phyloP scores from a whole-genome alignment of 2,888 invertebrate genomes.

The Heliothis peltigera region DNA sequence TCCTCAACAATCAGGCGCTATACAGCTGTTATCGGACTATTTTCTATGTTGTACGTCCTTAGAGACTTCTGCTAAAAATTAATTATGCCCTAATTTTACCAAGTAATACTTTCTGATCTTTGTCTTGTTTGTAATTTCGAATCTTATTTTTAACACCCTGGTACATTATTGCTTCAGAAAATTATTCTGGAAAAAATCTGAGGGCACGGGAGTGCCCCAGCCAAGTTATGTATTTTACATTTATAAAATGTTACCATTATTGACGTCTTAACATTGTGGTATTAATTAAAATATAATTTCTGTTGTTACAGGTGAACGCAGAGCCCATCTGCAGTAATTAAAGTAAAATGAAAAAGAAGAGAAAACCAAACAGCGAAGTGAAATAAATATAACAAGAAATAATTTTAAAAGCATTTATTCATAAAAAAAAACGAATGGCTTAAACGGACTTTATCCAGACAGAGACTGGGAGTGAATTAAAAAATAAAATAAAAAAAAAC shows the following conservation, averaged over 20 bases:
- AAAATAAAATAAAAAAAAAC: constrained; percentile 58
- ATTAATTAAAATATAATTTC: constrained; percentile 24
- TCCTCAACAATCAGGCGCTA: too few relatives aligned
- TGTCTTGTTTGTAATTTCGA: too few relatives aligned
- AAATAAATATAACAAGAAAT: constrained; percentile 35
- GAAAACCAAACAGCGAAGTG: constrained; percentile 73
- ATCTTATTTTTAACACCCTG: too few relatives aligned
- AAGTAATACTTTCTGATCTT: too few relatives aligned
- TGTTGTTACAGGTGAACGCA: constrained; percentile 76
- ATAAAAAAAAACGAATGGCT: constrained; percentile 58
- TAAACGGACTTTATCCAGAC: constrained; percentile 73
- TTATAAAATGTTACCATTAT: background rate
- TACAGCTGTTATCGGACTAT: too few relatives aligned
- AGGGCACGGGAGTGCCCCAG: too few relatives aligned
- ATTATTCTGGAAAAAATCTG: too few relatives aligned
- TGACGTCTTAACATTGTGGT: background rate
- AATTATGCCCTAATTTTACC: too few relatives aligned
- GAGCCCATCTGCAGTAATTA: constrained; percentile 32
- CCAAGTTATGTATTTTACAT: too few relatives aligned
- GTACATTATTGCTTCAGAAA: too few relatives aligned
- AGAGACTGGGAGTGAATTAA: constrained; percentile 76
- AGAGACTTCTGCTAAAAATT: too few relatives aligned
- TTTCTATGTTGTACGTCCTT: too few relatives aligned
- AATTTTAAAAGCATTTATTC: constrained; percentile 56
- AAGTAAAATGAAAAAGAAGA: constrained; percentile 87